Percentiles rank a stretch among this genome's conserved stretches.
Conservation (phyloP, 2,797 vertebrate species). For the Malacoraja senta region DNA sequence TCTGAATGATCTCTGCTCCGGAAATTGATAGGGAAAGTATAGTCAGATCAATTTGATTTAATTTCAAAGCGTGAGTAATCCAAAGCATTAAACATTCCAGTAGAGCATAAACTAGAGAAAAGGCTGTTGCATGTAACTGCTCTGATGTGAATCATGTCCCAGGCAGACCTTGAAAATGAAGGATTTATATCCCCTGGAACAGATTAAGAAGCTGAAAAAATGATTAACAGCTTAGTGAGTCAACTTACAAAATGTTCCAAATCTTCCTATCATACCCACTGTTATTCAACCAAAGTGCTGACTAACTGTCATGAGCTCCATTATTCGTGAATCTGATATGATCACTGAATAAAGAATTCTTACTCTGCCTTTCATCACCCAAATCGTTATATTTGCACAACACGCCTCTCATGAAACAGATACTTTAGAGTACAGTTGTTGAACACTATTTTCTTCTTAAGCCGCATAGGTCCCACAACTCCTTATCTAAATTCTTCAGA, state of each 20-base stretch:
- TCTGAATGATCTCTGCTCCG: conserved; percentile 22
- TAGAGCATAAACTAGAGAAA: conserved; percentile 6
- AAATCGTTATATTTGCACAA: neutral
- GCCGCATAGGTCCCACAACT: neutral
- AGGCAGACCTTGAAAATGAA: conserved; percentile 29
- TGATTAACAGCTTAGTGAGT: neutral
- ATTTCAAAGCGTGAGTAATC: conserved; percentile 30
- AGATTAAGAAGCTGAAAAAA: conserved; percentile 14
- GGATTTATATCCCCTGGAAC: conserved; percentile 16
- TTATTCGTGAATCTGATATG: neutral
- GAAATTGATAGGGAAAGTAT: conserved; percentile 24
- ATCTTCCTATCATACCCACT: neutral
- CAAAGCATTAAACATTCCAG: conserved; percentile 1
- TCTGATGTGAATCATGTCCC: conserved; percentile 5
- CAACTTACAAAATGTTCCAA: conserved; percentile 15
- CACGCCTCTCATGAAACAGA: neutral
- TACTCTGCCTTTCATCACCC: neutral
- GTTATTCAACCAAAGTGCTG: conserved; percentile 3
- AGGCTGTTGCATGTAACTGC: neutral
- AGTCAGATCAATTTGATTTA: conserved; percentile 33
- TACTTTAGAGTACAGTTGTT: neutral
- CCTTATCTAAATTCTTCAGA: neutral
- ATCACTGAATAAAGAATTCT: conserved; percentile 1
- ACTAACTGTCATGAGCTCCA: neutral
- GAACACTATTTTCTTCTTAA: neutral